phyloP scores from a whole-genome alignment of 2,888 invertebrate genomes.

The Empis livida region DNA sequence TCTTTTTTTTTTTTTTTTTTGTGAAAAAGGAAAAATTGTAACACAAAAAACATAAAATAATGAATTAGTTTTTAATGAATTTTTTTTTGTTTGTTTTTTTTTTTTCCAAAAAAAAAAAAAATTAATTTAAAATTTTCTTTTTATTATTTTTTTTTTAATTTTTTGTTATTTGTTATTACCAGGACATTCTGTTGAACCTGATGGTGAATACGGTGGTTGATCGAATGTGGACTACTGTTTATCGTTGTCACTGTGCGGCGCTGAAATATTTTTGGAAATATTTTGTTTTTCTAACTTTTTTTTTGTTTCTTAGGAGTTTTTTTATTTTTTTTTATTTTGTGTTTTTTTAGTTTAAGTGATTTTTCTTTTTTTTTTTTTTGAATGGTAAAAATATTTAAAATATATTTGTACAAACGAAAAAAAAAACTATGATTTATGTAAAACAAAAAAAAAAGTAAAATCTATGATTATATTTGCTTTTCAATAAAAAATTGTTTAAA shows the following conservation, averaged over 20 bases:
- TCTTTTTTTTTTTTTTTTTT: background rate
- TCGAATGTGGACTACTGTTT: conserved; percentile 38
- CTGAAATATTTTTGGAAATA: conserved; percentile 27
- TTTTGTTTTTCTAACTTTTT: conserved; percentile 1
- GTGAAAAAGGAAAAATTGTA: background rate
- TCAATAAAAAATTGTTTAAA: too few species aligned
- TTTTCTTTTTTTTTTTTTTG: too few species aligned
- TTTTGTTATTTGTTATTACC: conserved; percentile 18
- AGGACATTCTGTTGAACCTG: conserved; percentile 39
- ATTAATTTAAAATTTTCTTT: conserved; percentile 10
- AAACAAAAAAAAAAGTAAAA: too few species aligned
- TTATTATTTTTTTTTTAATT: conserved; percentile 22
- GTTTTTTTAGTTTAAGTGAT: conserved; percentile 12
- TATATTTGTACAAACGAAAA: too few species aligned
- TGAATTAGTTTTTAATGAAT: background rate
- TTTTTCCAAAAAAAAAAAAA: too few species aligned
- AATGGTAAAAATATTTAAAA: conserved; percentile 11
- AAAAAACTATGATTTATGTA: too few species aligned
- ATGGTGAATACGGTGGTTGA: conserved; percentile 31
- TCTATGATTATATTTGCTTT: too few species aligned
- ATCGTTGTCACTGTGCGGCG: conserved; percentile 38
- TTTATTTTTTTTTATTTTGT: conserved; percentile 14
- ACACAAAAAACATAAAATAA: background rate
- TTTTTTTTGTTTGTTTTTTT: too few species aligned
- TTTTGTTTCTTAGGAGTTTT: conserved; percentile 5